phyloP scores from a whole-genome alignment of 2,888 invertebrate genomes.

The Hirtodrosophila cameraria region DNA sequence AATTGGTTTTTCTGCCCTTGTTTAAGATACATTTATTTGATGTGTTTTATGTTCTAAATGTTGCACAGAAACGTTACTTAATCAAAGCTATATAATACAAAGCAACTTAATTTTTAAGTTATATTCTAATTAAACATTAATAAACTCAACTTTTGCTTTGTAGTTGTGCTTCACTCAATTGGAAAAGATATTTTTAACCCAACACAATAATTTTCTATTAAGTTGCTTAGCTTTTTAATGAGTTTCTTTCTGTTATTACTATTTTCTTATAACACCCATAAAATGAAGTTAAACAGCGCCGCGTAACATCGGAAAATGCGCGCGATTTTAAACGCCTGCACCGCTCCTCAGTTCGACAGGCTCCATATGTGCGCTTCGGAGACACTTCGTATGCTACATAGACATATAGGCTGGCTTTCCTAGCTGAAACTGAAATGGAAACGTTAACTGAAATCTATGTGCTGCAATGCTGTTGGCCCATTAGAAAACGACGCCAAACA shows the following conservation, averaged over 20 bases:
- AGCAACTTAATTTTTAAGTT: too few relatives aligned
- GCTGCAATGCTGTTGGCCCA: slow-evolving; percentile 75
- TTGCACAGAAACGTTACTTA: too few relatives aligned
- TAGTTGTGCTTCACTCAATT: too few relatives aligned
- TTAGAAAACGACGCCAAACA: slow-evolving; percentile 78
- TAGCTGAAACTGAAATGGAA: slow-evolving; percentile 14
- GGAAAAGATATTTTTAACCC: too few relatives aligned
- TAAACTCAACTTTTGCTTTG: too few relatives aligned
- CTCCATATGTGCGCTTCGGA: slow-evolving; percentile 15
- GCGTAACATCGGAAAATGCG: slow-evolving; percentile 32
- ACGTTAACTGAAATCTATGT: slow-evolving; percentile 43
- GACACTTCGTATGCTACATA: neutral
- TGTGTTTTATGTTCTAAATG: slow-evolving; percentile 26
- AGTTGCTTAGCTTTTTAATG: too few relatives aligned
- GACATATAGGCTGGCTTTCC: slow-evolving; percentile 18
- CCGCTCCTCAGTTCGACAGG: neutral
- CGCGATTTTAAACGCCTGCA: slow-evolving; percentile 53
- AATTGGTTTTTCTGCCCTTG: slow-evolving; percentile 47
- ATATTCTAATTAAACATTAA: too few relatives aligned
- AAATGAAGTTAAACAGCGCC: slow-evolving; percentile 24
- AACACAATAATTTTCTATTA: too few relatives aligned
- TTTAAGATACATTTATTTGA: slow-evolving; percentile 29
- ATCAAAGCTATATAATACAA: too few relatives aligned
- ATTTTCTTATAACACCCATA: slow-evolving; percentile 16
- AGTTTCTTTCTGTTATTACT: neutral